These are phyloP conservation scores for Xenus cinereus DNA, from an alignment of 2,113 vertebrate species.

Conservation along the genomic window DNA sequence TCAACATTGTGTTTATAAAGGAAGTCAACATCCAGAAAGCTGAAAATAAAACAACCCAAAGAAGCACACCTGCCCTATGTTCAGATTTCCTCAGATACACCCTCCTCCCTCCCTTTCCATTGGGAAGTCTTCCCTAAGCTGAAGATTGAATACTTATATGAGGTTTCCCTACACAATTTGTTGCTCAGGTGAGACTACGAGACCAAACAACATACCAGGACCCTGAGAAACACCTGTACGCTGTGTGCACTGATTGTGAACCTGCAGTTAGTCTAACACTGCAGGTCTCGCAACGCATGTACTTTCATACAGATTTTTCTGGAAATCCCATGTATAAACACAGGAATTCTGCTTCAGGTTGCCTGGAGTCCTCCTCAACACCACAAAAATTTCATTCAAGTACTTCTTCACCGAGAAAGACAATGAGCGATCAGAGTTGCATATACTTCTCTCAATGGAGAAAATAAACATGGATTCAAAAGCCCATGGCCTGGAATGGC, in stretches of 20 bases:
- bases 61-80: background rate
- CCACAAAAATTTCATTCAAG: background rate
- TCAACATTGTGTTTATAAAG: background rate
- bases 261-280: background rate
- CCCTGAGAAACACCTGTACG: background rate
- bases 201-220: background rate
- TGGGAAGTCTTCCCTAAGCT: background rate
- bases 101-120: background rate
- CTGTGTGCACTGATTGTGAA: too few species aligned
- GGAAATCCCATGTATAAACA: background rate
- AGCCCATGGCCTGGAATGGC: background rate
- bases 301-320: background rate
- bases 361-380: background rate
- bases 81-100: background rate
- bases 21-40: background rate
- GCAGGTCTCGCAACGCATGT: background rate
- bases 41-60: background rate
- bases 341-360: background rate
- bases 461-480: background rate
- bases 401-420: background rate
- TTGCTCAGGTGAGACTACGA: background rate
- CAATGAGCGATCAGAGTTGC: background rate
- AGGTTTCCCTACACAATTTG: background rate
- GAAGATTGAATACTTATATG: background rate
- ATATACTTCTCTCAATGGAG: background rate